These are phyloP conservation scores for Carassius gibelio DNA, from an alignment of 2,113 vertebrate genomes.

Conservation along the genomic window DNA sequence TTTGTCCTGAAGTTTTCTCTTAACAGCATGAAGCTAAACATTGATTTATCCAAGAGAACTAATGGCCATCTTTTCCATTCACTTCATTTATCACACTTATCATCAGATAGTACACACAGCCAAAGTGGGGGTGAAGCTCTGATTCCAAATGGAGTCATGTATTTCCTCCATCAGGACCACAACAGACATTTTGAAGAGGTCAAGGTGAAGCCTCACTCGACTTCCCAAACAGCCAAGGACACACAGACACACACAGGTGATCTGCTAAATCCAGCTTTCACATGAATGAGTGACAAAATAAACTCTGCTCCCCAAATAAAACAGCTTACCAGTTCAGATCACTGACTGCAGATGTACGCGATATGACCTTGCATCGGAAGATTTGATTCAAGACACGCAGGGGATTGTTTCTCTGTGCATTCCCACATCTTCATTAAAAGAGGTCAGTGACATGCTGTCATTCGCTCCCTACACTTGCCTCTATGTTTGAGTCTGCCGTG, in stretches of 20 bases:
- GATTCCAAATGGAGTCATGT: background rate
- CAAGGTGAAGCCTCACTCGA: background rate
- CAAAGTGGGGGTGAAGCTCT: background rate
- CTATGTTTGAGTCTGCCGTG: conserved; percentile 10
- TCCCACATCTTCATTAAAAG: conserved; percentile 16
- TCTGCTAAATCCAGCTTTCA: background rate
- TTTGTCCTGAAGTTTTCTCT: background rate
- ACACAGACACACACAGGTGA: background rate
- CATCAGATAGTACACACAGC: background rate
- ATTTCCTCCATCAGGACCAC: background rate
- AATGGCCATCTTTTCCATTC: conserved; percentile 6
- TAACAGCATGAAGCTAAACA: background rate
- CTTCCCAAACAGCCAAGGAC: background rate
- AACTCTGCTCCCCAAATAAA: background rate
- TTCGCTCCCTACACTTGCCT: background rate
- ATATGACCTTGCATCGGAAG: conserved; percentile 10
- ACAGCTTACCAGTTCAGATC: background rate
- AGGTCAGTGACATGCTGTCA: conserved; percentile 10
- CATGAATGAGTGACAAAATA: conserved; percentile 8
- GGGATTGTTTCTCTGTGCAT: background rate
- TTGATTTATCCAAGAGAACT: background rate
- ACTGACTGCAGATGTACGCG: background rate
- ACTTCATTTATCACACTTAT: conserved; percentile 27
- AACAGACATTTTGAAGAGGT: background rate
- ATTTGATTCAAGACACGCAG: background rate